Conservation (phyloP, 2,888 invertebrate genomes). For the Lasioglossum vierecki region DNA sequence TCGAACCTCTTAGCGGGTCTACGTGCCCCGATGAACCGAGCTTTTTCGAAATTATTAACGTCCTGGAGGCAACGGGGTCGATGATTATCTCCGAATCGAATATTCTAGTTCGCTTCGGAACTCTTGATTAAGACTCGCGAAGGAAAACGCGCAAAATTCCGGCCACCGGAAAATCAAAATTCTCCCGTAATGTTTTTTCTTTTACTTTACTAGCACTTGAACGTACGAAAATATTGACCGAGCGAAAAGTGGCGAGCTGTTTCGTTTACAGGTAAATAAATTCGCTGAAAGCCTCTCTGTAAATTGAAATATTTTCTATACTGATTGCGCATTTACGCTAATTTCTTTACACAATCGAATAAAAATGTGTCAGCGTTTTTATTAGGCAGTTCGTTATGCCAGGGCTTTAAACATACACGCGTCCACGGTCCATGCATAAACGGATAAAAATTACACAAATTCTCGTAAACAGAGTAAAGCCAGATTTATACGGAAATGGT, state of each 20-base stretch:
- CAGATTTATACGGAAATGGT: neutral
- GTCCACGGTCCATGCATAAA: neutral
- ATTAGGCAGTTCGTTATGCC: neutral
- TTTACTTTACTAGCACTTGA: too few relatives aligned
- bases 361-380: neutral
- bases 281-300: neutral
- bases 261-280: neutral
- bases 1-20: conserved; percentile 41
- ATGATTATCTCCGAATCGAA: conserved; percentile 10
- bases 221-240: too few relatives aligned
- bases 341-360: neutral
- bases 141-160: neutral
- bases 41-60: conserved; percentile 33
- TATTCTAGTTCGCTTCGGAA: neutral
- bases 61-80: neutral
- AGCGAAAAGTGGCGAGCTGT: too few relatives aligned
- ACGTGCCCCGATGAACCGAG: conserved; percentile 40
- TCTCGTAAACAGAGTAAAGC: neutral
- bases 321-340: neutral
- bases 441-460: neutral
- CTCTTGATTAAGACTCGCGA: neutral
- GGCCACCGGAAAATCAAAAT: neutral
- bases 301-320: neutral
- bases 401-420: neutral
- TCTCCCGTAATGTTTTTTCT: neutral